Conservation (phyloP, 2,113 vertebrate genomes). For the Nannospalax galili region DNA sequence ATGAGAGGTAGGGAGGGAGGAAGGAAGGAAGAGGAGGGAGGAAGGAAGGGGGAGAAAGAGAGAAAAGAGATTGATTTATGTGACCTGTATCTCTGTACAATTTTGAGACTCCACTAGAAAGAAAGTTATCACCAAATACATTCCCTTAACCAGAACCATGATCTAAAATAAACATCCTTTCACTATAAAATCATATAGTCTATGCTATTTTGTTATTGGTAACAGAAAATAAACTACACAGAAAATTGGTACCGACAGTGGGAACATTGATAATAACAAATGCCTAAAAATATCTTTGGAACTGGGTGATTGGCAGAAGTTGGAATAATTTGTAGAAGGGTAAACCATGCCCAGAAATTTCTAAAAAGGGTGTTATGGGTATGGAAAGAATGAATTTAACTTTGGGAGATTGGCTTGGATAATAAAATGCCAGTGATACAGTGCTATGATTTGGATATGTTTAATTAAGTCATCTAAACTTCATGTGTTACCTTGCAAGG, state of each 20-base stretch:
- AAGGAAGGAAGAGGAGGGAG: background rate
- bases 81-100: background rate
- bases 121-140: background rate
- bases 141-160: background rate
- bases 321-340: background rate
- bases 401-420: background rate
- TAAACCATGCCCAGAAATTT: background rate
- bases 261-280: background rate
- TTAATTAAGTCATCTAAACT: background rate
- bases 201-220: background rate
- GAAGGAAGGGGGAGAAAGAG: background rate
- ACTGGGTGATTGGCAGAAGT: background rate
- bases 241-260: no score
- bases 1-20: no score
- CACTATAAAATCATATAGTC: background rate
- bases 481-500: background rate
- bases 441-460: background rate
- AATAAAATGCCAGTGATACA: background rate
- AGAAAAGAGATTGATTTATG: background rate
- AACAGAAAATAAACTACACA: no score
- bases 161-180: background rate
- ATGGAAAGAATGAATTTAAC: background rate
- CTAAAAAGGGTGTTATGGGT: background rate
- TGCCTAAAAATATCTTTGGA: background rate
- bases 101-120: background rate